Base-by-base conservation (phyloP, 2,113 vertebrate genomes). In the Platysternon megacephalum region DNA sequence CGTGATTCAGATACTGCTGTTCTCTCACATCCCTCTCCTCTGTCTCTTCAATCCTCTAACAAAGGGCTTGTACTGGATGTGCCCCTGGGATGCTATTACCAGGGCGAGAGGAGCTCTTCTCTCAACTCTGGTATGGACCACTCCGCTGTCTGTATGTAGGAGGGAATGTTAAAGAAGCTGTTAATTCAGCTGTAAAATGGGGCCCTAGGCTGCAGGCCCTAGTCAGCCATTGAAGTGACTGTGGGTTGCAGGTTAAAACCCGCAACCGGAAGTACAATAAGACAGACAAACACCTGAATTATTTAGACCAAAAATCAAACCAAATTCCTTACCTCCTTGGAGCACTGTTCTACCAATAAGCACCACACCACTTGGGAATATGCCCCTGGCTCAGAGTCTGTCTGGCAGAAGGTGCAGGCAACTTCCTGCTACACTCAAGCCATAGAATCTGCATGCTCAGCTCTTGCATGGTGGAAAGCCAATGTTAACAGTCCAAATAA, bases 271-370 rank as follows among this genome's bases (percentile, higher is more conserved):
- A 13, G 8, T n/a, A 6, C 55, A 35, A 2, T 48, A 80, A 65
- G 24, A 93, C 65, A n/a, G 28, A 93, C 74, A 55, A 12, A 61
- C 84, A 39, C 28, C 8, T 85, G 12, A 65, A 4, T 8, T 11
- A 55, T 91, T 83, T 39, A 92, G 44, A 9, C 78, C 78, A 55
- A 58, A 53, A 76, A 22, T 11, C 6, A 55, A 28, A n/a, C 35
- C 16, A n/a, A 28, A 32, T 55, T 91, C 89, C 48, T 85, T 94
- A 49, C 49, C 68, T 93, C 32, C n/a, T 85, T 85, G 84, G 44
- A 39, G 92, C 68, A 83, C n/a, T 44, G 81, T 65, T 79, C n/a
- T 6, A 0, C 2, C 32, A 53, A 9, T 22, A 53, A 53, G 52
- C 52, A 53, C 52, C 52, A 53, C 52, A 53, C 52, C 21, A 53